These are phyloP conservation scores for Drosophila chauvacae DNA, from an alignment of 1,140 invertebrate species.

Conservation along the genomic window DNA sequence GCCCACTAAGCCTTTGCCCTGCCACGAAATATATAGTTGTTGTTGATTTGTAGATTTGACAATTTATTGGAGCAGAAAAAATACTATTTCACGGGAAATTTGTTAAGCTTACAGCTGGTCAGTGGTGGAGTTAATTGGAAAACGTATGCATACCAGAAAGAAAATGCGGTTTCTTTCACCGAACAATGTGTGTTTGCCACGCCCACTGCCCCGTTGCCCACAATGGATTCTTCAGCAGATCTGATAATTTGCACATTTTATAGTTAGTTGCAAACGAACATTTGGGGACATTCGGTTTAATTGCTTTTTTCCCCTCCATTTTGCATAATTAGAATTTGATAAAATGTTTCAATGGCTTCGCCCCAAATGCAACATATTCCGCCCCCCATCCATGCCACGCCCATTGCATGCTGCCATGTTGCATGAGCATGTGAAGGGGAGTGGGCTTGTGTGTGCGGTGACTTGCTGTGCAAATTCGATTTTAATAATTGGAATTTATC, in stretches of 20 bases:
- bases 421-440: not conserved
- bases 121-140: conserved; percentile 65
- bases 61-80: conserved; percentile 70
- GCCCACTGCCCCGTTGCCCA: not conserved
- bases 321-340: conserved; percentile 72
- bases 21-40: conserved; percentile 53
- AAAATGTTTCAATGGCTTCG: conserved; percentile 52
- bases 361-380: conserved; percentile 26
- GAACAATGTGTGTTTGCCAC: conserved; percentile 21
- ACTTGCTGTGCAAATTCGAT: conserved; percentile 70
- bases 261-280: conserved; percentile 36
- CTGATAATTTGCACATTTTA: conserved; percentile 68
- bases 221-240: conserved; percentile 19
- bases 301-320: conserved; percentile 72
- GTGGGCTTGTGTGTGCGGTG: conserved; percentile 1
- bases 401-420: conserved; percentile 48
- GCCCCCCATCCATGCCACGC: conserved; percentile 21
- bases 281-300: conserved; percentile 59
- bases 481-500: conserved; percentile 80
- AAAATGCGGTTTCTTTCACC: conserved; percentile 18
- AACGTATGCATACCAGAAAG: conserved; percentile 41
- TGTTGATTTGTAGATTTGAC: conserved; percentile 70
- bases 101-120: conserved; percentile 42
- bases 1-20: not conserved
- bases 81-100: conserved; percentile 68